A percentile compares a stretch with the other conserved stretches of the same genome.
phyloP scores from a whole-genome alignment of 2,113 vertebrate species.

The Zeus faber region DNA sequence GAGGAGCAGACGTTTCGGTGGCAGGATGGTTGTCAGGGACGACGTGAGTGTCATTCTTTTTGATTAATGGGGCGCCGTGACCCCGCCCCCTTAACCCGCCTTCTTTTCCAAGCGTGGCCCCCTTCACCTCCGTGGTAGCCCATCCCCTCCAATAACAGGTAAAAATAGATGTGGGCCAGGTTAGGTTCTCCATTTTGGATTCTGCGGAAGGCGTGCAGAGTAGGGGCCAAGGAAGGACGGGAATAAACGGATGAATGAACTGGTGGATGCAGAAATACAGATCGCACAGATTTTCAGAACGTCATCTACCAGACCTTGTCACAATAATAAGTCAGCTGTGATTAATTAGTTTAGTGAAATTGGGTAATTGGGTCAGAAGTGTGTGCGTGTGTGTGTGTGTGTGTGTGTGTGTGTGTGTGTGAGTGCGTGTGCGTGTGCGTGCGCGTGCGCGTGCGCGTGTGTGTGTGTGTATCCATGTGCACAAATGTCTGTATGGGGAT shows the following conservation, averaged over 20 bases:
- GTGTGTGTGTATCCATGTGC: background rate
- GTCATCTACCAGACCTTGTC: constrained; percentile 88
- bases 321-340: constrained; percentile 85
- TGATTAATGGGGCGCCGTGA: constrained; percentile 92
- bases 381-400: constrained; percentile 34
- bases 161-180: constrained; percentile 71
- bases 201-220: constrained; percentile 1
- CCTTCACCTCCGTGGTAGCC: constrained; percentile 48
- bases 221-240: background rate
- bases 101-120: constrained; percentile 55
- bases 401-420: constrained; percentile 18
- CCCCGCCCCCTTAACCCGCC: constrained; percentile 57
- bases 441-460: background rate
- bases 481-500: too few species aligned
- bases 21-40: constrained; percentile 79
- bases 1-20: constrained; percentile 50
- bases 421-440: constrained; percentile 10
- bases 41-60: constrained; percentile 85
- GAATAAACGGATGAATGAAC: background rate
- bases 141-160: constrained; percentile 41
- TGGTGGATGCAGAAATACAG: background rate
- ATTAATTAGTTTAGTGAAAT: constrained; percentile 90
- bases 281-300: constrained; percentile 73
- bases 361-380: constrained; percentile 80
- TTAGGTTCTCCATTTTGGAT: constrained; percentile 37